Evolutionary conservation across 2,797 vertebrate genomes (phyloP).

Genomic region (Chaetophractus vellerosus): DNA sequence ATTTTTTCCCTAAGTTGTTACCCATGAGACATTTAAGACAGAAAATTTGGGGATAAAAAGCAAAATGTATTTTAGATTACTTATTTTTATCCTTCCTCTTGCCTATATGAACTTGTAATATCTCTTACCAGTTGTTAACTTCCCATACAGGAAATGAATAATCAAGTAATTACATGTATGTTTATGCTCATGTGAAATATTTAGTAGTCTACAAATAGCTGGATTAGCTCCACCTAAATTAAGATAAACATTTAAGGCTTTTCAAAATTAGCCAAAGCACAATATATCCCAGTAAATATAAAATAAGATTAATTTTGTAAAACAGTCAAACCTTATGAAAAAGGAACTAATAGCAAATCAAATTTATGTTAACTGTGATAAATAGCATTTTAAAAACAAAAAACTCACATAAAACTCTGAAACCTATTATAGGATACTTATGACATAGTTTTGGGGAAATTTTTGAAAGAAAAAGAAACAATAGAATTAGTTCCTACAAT

Average conservation of each 20-base stretch:
- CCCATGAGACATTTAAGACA: no score
- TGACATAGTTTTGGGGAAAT: background rate
- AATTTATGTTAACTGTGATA: background rate
- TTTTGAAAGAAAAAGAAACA: background rate
- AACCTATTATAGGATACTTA: background rate
- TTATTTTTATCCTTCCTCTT: background rate
- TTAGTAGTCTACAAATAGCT: background rate
- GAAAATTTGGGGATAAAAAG: background rate
- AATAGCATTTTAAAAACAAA: background rate
- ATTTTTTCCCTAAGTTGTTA: background rate
- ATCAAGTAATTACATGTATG: background rate
- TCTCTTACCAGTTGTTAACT: background rate
- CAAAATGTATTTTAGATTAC: background rate
- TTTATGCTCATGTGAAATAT: background rate
- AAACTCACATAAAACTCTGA: background rate
- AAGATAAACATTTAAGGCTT: background rate
- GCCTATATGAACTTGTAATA: background rate
- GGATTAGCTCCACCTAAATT: background rate
- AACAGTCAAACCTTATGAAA: background rate
- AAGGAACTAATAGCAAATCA: background rate
- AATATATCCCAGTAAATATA: background rate
- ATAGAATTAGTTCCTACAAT: background rate
- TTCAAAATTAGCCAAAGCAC: background rate
- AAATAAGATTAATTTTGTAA: background rate
- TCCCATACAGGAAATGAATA: background rate